Evolutionary conservation across 2,797 vertebrate species (phyloP), one percentile per base, ranked within the genome.

Genomic region (Sebastes steindachneri): DNA sequence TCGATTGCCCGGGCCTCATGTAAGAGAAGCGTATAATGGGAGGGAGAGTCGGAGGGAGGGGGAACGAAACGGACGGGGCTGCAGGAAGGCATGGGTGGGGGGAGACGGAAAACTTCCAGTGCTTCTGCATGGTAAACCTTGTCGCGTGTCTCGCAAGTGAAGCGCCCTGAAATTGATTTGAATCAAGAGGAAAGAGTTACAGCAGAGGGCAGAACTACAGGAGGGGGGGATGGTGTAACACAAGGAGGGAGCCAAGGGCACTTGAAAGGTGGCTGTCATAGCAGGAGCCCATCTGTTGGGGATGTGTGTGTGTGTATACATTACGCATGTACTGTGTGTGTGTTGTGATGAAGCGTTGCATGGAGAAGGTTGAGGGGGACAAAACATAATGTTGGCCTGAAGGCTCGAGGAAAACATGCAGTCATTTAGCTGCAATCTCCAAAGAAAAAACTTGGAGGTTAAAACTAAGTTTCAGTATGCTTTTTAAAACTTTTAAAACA

Each of bases 111-210:
- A 80, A 77, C 80, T 64, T 91, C 63, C 79, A 76, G 45, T 21
- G 23, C 77, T 67, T 75, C 45, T 80, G 76, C 64, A 75, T 77
- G 67, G 73, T 57, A 48, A 80, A 82, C 65, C 70, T 41, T 53
- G 74, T 72, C 37, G 12, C 23, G 17, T 59, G 77, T 83, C 70
- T 74, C 69, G 78, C 77, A 80, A 87, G 83, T 64, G 55, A 63
- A 73, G 83, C 45, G 55, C 71, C 71, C 77, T 79, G 77, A 89
- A 88, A 93, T 86, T 82, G 78, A 91, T 92, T 88, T 79, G 62
- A 86, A 88, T 82, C 75, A 68, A 68, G 51, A 75, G 75, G 64
- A 73, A 72, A 68, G 64, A 89, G 71, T 77, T 79, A 73, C 67
- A 85, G 83, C 77, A 72, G 73, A 85, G 77, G 81, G 83, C 54